A percentile compares a stretch with the other conserved stretches of the same genome.
Conservation (phyloP, 2,888 invertebrate genomes). For the Drosophila subsilvestris region DNA sequence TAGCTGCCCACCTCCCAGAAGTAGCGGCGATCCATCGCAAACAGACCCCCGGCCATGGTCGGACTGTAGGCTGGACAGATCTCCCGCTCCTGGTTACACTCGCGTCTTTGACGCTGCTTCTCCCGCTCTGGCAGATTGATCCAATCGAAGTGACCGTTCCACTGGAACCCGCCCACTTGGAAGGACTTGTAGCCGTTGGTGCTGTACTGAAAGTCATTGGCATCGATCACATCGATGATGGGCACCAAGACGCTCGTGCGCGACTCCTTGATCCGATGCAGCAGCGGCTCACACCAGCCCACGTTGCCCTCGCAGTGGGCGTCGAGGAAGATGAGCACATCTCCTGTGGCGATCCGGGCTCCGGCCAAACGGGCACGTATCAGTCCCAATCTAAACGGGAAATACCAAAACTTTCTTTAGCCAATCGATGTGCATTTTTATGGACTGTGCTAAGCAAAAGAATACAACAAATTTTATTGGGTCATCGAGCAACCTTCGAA, state of each 20-base stretch:
- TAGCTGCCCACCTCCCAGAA: conserved; percentile 98
- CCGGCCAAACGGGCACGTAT: conserved; percentile 96
- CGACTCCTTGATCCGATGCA: conserved; percentile 93
- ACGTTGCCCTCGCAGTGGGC: conserved; percentile 94
- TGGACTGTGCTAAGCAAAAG: conserved; percentile 25
- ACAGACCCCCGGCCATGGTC: conserved; percentile 99
- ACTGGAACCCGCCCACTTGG: conserved; percentile 85
- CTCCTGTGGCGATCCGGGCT: conserved; percentile 91
- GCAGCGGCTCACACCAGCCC: conserved; percentile 94
- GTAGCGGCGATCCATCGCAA: conserved; percentile 95
- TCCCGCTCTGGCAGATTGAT: conserved; percentile 85
- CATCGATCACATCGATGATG: conserved; percentile 97
- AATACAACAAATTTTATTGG: conserved; percentile 63
- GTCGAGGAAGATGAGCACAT: conserved; percentile 94
- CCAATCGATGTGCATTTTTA: conserved; percentile 42
- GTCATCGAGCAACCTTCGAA: conserved; percentile 64
- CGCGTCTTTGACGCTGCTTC: conserved; percentile 78
- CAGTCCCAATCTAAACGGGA: conserved; percentile 88
- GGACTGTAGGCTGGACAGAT: conserved; percentile 88
- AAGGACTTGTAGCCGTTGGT: conserved; percentile 84
- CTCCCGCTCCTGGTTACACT: conserved; percentile 79
- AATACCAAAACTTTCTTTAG: conserved; percentile 64
- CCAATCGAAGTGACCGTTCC: conserved; percentile 98
- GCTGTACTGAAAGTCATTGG: conserved; percentile 84
- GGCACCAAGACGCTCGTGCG: conserved; percentile 94